A percentile compares a stretch with the other conserved stretches of the same genome.
Evolutionary conservation across 1,140 invertebrate genomes (phyloP).

Genomic region (Drosophila setifemur): DNA sequence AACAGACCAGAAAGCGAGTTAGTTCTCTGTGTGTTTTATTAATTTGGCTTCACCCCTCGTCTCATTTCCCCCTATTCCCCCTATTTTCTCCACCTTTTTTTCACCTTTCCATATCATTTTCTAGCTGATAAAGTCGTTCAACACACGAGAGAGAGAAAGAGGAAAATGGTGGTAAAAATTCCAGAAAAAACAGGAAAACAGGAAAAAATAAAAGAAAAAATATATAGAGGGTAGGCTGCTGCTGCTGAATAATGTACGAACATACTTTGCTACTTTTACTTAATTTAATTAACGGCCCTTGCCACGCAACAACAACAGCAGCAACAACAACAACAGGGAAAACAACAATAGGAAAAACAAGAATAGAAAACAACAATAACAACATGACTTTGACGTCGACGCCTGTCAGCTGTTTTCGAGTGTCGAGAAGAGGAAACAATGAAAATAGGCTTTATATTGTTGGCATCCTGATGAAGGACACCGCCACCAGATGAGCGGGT

Average conservation of each 20-base stretch:
- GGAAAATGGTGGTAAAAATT: slow-evolving; percentile 9
- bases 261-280: slow-evolving; percentile 79
- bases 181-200: neutral
- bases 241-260: slow-evolving; percentile 62
- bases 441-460: slow-evolving; percentile 77
- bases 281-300: slow-evolving; percentile 77
- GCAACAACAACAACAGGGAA: neutral
- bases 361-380: slow-evolving; percentile 3
- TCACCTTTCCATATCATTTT: slow-evolving; percentile 17
- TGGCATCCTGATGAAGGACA: slow-evolving; percentile 69
- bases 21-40: neutral
- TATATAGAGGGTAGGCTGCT: neutral
- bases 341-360: neutral
- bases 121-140: slow-evolving; percentile 46
- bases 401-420: slow-evolving; percentile 74
- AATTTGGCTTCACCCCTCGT: too few species aligned
- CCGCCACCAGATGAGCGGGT: neutral
- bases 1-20: too few species aligned
- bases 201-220: neutral
- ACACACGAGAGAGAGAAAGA: neutral
- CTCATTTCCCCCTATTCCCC: neutral
- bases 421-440: slow-evolving; percentile 68
- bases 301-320: slow-evolving; percentile 38
- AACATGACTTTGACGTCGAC: slow-evolving; percentile 38
- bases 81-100: neutral